Base-by-base conservation (phyloP, 2,888 invertebrate genomes). In the Subacronicta megacephala region DNA sequence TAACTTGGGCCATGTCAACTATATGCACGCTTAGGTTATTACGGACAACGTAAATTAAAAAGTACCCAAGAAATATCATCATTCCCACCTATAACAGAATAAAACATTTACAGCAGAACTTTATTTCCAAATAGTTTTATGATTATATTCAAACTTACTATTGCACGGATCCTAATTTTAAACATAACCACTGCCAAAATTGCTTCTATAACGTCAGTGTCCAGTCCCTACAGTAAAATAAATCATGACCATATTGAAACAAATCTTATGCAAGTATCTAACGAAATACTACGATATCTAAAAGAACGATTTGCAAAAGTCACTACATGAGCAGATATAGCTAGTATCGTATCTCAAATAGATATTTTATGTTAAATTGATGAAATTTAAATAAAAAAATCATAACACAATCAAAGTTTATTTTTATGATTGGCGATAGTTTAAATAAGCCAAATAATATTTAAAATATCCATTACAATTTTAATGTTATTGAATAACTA, bases 31-130 rank as follows among this genome's bases (percentile, higher is more conserved):
- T 92, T n/a, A 94, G 63, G 54, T 92, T 91, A 68, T 92, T 89
- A 15, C 93, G 86, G 2, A 92, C 90, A 6, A 91, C 57, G 64
- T 90, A 92, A 41, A 87, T 82, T 75, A 77, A 93, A 83, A 89
- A 95, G 91, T 72, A 96, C 7, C 80, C 96, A 84, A 73, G 94
- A 94, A 85, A 96, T 78, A 82, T 96, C 90, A 90, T 96, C 84
- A 82, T 94, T 90, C 96, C 84, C 47, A 92, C 85, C 88, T 88
- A 76, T 26, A 83, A 84, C 62, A 56, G 37, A 60, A 49, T 15
- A 50, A 7, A 45, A 35, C 18, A 18, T 18, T n/a, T 37, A 40
- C 6, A 13, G 31, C 13, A 35, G 2, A n/a, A 31, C 29, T 43
- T 7, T 9, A 35, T n/a, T 15, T 20, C 1, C 7, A 17, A 38